These are phyloP conservation scores for Verasper variegatus DNA, from an alignment of 2,113 vertebrate species.

Conservation along the genomic window DNA sequence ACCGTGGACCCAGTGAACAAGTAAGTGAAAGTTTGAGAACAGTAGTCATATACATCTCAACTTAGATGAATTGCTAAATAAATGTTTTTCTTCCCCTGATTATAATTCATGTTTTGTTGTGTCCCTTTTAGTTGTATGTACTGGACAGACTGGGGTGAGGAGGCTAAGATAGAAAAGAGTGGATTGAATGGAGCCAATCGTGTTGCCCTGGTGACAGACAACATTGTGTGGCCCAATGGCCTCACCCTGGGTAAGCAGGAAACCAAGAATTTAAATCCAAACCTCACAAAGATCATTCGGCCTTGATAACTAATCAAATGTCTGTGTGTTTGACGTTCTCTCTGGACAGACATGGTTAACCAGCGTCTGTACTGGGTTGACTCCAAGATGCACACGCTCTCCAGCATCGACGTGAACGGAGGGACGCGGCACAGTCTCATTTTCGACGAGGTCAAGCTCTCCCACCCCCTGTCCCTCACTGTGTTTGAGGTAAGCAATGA, in stretches of 20 bases:
- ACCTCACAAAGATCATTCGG: not conserved
- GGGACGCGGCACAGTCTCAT: constrained; percentile 80
- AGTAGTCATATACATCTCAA: not conserved
- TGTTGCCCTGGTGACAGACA: constrained; percentile 82
- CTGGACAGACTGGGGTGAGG: constrained; percentile 90
- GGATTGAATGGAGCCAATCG: constrained; percentile 88
- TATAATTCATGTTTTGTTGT: not conserved
- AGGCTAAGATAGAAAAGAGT: constrained; percentile 88
- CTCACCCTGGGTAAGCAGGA: constrained; percentile 87
- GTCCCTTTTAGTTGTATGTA: constrained; percentile 87
- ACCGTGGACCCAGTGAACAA: constrained; percentile 84
- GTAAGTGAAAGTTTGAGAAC: constrained; percentile 34
- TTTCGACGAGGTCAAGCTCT: constrained; percentile 68
- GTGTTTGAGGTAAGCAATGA: constrained; percentile 87
- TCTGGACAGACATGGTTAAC: constrained; percentile 83
- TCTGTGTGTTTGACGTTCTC: constrained; percentile 5
- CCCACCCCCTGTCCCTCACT: constrained; percentile 85
- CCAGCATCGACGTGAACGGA: constrained; percentile 85
- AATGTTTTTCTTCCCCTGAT: too few relatives aligned
- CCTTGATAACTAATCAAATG: not conserved
- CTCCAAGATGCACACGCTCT: constrained; percentile 89
- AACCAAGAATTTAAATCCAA: not conserved
- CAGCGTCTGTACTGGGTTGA: constrained; percentile 93
- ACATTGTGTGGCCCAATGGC: constrained; percentile 90
- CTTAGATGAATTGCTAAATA: not conserved